Conservation (phyloP, 2,797 vertebrate species). For the Coracias cyanogaster region DNA sequence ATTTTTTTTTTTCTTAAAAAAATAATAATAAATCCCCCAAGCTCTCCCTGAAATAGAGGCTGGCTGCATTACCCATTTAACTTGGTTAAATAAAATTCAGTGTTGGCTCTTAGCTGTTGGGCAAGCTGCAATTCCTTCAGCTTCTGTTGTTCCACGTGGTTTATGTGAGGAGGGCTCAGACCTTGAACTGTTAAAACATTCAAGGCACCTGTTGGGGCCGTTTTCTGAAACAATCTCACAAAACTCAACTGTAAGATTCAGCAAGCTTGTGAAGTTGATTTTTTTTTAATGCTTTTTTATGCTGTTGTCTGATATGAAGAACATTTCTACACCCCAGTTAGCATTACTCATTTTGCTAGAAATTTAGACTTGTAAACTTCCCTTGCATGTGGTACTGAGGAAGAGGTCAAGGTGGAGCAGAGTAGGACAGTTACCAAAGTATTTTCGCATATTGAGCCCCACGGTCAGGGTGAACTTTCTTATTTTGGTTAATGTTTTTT, state of each 20-base stretch:
- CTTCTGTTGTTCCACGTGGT: neutral
- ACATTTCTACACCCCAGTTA: neutral
- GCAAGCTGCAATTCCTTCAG: rapidly evolving
- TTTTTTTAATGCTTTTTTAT: neutral
- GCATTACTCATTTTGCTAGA: neutral
- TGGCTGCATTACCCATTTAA: neutral
- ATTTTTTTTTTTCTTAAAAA: neutral
- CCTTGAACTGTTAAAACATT: neutral
- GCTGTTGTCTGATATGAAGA: neutral
- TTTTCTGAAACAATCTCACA: neutral
- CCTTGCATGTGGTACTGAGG: neutral
- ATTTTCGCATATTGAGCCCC: neutral
- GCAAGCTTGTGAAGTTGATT: neutral
- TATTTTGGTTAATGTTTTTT: neutral
- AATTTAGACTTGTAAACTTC: neutral
- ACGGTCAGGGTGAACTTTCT: neutral
- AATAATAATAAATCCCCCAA: neutral
- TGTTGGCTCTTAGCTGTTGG: neutral
- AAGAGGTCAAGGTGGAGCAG: neutral
- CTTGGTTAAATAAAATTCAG: neutral
- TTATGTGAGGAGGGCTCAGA: neutral
- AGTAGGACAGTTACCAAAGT: neutral
- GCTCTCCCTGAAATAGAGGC: neutral
- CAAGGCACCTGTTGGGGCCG: neutral
- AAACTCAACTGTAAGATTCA: neutral